Conservation (phyloP, 1,140 invertebrate genomes). For the Zaprionus taronus region DNA sequence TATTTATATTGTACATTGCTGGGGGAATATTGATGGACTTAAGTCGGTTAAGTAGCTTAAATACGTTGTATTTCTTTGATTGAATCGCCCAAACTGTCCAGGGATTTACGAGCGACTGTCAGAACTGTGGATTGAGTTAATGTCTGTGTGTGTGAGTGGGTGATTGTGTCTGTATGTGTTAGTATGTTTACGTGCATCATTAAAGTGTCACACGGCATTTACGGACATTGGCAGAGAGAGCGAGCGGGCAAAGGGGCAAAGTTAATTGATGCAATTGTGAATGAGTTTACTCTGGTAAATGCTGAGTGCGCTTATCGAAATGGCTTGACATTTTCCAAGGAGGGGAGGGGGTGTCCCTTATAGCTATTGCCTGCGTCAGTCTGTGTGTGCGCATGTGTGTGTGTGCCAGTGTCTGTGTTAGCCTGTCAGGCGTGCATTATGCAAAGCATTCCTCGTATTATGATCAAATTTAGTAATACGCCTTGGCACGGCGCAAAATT, state of each 20-base stretch:
- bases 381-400: constrained; percentile 1
- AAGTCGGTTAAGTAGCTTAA: constrained; percentile 51
- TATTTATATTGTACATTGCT: neutral
- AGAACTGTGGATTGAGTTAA: constrained; percentile 4
- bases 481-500: constrained; percentile 24
- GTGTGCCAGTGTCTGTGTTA: neutral
- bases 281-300: constrained; percentile 41
- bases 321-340: constrained; percentile 20
- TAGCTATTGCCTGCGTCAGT: neutral
- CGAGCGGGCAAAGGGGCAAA: constrained; percentile 31
- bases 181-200: constrained; percentile 35
- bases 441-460: constrained; percentile 16
- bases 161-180: constrained; percentile 1
- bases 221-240: neutral
- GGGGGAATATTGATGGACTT: constrained; percentile 45
- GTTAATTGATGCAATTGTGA: constrained; percentile 46
- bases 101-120: constrained; percentile 38
- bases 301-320: constrained; percentile 20
- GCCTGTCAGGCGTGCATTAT: constrained; percentile 26
- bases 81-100: neutral
- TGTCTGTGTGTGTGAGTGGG: neutral
- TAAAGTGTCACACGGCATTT: constrained; percentile 42
- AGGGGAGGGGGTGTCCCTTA: neutral
- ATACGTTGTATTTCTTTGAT: constrained; percentile 22
- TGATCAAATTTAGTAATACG: constrained; percentile 35